Evolutionary conservation across 2,113 vertebrate genomes (phyloP), one percentile per base, ranked within the genome.

Genomic region (Hemichromis elongatus): DNA sequence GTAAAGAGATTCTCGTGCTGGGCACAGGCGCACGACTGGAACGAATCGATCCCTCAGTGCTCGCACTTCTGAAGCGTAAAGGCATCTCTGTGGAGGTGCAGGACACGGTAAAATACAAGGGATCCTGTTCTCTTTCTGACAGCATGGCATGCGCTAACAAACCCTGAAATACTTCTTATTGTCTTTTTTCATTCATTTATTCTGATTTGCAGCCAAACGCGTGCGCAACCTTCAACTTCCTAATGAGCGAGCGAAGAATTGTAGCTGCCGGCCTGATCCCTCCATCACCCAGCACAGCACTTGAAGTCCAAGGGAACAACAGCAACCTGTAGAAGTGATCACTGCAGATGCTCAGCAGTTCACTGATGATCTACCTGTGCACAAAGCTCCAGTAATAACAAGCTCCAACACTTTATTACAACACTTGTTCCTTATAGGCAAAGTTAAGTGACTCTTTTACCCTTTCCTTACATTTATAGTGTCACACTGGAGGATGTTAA

Each of bases 181-280:
- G n/a, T 19, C 4, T 33, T 47, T 13, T 42, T 66, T 84, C 3
- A 30, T 47, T 54, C 1, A 26, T 80, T 3, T 59, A 2, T 55
- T 7, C 26, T 79, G 19, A 16, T 82, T 88, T 92, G 9, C 95
- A 99, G 99, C 93, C 97, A 2, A 99, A 99, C 1, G 99, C 99
- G 0, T 99, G 98, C 7, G 98, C 98, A 21, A 99, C 98, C 2
- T 99, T 98, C 95, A 99, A 99, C 96, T 98, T 99, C 92, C 92
- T 99, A 68, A 91, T 73, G 1, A 97, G 94, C 3, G 99, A 99
- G 91, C 91, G 95, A 10, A 96, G 98, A 1, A 0, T 97, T 3
- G 90, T 93, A 0, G 99, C 97, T 4, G 98, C 98, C 3, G 98
- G 94, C 16, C 96, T 99, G 42, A 99, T 99, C 53, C 99, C 99